A percentile compares a stretch with the other conserved stretches of the same genome.
Conservation (phyloP, 2,797 vertebrate genomes). For the Notoglanidium macrostoma region DNA sequence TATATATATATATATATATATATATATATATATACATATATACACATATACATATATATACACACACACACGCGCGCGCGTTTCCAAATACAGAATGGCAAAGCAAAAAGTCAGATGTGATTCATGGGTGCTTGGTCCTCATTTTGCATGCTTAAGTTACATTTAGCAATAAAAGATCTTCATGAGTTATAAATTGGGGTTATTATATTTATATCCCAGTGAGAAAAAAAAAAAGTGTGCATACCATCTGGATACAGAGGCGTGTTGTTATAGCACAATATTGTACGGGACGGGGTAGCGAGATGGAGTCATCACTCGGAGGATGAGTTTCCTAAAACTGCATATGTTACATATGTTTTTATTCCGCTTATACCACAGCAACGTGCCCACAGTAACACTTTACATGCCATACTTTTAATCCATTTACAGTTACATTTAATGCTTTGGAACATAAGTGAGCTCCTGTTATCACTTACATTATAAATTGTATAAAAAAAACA, state of each 20-base stretch:
- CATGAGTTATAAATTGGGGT: background rate
- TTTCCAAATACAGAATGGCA: background rate
- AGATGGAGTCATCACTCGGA: background rate
- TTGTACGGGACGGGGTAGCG: too few relatives aligned
- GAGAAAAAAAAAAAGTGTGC: background rate
- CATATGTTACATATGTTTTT: background rate
- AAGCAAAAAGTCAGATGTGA: background rate
- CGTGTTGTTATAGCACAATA: background rate
- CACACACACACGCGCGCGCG: too few relatives aligned
- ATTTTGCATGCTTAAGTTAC: background rate
- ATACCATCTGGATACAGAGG: background rate
- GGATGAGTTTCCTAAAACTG: background rate
- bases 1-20: background rate
- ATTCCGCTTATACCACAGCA: background rate
- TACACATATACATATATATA: background rate
- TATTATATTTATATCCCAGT: background rate
- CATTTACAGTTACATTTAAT: background rate
- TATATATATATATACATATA: too few relatives aligned
- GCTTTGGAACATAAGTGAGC: background rate
- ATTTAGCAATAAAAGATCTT: background rate
- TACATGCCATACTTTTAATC: background rate
- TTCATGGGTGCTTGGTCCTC: background rate
- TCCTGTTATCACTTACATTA: background rate
- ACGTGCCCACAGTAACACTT: too few relatives aligned
- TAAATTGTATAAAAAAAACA: background rate